phyloP scores from a whole-genome alignment of 2,888 invertebrate genomes.

The Cryptus armator region DNA sequence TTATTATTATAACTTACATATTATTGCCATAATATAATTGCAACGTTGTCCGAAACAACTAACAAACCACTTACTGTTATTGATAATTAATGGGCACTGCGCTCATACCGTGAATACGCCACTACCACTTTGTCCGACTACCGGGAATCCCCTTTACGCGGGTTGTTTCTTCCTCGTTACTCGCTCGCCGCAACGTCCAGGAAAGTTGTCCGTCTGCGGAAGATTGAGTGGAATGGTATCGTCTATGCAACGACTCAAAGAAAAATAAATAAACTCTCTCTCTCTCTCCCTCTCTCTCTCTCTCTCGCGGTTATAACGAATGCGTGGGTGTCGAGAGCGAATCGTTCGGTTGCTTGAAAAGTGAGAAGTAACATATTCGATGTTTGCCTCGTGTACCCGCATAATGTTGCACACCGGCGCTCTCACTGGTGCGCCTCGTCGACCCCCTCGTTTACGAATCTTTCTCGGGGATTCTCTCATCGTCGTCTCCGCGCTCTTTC shows the following conservation, averaged over 20 bases:
- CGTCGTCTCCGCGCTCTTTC: neutral
- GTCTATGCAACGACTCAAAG: conserved; percentile 13
- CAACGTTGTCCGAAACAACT: neutral
- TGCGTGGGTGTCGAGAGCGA: conserved; percentile 37
- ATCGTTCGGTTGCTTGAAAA: conserved; percentile 31
- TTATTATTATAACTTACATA: too few species aligned
- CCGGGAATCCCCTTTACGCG: conserved; percentile 10
- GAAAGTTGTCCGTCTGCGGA: neutral
- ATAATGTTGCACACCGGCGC: neutral
- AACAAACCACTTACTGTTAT: conserved; percentile 27
- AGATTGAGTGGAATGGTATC: conserved; percentile 39
- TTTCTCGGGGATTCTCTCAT: neutral
- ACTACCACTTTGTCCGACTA: conserved; percentile 7
- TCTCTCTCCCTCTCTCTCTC: too few species aligned
- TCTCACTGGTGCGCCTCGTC: neutral
- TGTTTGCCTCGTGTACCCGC: neutral
- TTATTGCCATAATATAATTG: neutral
- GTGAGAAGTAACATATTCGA: neutral
- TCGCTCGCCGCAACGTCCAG: neutral
- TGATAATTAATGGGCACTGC: conserved; percentile 22
- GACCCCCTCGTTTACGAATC: neutral
- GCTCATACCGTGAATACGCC: conserved; percentile 23
- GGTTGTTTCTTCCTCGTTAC: too few species aligned
- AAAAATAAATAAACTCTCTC: conserved; percentile 53
- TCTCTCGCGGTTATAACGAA: conserved; percentile 4